phyloP scores from a whole-genome alignment of 2,797 vertebrate genomes.

The Triplophysa bombifrons region DNA sequence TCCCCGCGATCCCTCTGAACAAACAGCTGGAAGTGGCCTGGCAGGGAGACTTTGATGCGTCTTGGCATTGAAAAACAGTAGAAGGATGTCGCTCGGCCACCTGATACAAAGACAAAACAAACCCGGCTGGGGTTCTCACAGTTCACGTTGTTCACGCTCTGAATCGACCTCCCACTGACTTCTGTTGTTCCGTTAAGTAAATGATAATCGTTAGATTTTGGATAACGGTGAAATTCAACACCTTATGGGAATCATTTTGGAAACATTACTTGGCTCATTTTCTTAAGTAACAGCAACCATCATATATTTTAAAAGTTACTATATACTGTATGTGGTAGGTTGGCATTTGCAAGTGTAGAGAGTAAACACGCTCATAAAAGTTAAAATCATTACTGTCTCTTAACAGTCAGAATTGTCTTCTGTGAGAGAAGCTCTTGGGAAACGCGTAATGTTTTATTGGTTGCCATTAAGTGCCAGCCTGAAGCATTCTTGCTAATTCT shows the following conservation, averaged over 20 bases:
- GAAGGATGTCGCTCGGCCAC: conserved; percentile 21
- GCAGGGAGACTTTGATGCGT: conserved; percentile 1
- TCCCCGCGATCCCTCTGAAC: conserved; percentile 2
- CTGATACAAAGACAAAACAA: conserved; percentile 31
- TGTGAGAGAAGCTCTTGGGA: conserved; percentile 4
- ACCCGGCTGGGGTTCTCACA: background rate
- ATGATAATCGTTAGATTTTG: background rate
- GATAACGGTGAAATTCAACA: background rate
- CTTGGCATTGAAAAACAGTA: conserved; percentile 17
- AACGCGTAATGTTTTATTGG: conserved; percentile 20
- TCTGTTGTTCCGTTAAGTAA: background rate
- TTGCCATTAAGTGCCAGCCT: background rate
- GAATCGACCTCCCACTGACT: background rate
- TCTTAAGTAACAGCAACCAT: background rate
- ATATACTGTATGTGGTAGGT: conserved; percentile 3
- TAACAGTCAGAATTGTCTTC: background rate
- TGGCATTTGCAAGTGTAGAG: background rate
- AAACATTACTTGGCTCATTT: background rate
- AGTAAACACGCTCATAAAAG: background rate
- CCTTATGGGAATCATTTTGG: background rate
- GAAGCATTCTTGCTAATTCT: background rate
- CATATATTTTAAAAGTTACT: background rate
- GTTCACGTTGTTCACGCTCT: background rate
- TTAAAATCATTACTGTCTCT: background rate
- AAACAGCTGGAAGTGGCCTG: conserved; percentile 31